Percentiles rank a stretch among this genome's conserved stretches.
Evolutionary conservation across 2,113 vertebrate species (phyloP).

Genomic region (Girardinichthys multiradiatus): DNA sequence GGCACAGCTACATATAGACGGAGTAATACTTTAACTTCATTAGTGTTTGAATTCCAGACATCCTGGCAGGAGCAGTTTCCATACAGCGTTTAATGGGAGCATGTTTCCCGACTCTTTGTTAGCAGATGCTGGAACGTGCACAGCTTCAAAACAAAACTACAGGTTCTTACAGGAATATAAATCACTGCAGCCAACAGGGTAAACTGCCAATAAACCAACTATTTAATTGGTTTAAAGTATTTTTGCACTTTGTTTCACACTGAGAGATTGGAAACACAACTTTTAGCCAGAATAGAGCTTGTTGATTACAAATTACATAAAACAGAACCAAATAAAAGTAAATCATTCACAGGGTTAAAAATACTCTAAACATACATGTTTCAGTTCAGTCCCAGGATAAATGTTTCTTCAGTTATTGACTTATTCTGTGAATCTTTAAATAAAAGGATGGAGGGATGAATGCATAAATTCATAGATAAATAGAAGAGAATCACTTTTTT

Average conservation of each 20-base stretch:
- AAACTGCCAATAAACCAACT: neutral
- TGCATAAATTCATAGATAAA: no score
- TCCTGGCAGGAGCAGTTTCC: slow-evolving; percentile 31
- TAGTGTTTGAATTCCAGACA: slow-evolving; percentile 23
- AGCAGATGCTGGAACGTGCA: neutral
- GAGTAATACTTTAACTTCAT: neutral
- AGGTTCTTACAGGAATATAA: slow-evolving; percentile 21
- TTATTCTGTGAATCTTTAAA: no score
- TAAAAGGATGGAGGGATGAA: no score
- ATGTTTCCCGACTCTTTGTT: slow-evolving; percentile 23
- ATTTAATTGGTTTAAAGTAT: neutral
- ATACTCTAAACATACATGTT: no score
- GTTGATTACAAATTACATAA: neutral
- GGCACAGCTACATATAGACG: neutral
- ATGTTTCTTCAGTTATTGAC: no score
- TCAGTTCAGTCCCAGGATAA: no score
- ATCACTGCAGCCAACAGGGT: slow-evolving; percentile 13
- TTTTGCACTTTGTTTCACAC: slow-evolving; percentile 9
- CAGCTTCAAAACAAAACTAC: neutral
- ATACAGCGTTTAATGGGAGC: slow-evolving; percentile 13
- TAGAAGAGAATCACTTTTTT: no score
- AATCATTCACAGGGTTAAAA: no score
- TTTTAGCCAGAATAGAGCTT: neutral
- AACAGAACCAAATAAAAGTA: neutral
- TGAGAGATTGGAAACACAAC: neutral